Evolutionary conservation across 2,888 invertebrate species (phyloP).

Genomic region (Lacanobia wlatinum): DNA sequence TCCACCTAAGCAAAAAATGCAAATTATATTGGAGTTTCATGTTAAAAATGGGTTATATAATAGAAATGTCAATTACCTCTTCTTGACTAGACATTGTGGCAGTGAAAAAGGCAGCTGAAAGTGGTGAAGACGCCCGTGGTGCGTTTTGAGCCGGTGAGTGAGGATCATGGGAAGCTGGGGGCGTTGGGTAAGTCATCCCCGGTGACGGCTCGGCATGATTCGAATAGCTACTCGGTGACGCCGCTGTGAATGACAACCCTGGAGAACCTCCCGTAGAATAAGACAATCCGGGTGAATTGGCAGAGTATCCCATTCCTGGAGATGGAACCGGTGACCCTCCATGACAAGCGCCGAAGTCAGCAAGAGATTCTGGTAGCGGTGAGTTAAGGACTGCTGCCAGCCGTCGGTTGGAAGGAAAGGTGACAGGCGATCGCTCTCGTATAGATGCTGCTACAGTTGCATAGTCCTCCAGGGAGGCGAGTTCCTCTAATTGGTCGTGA

Average conservation of each 20-base stretch:
- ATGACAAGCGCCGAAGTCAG: conserved; percentile 96
- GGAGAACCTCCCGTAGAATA: conserved; percentile 93
- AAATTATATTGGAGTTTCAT: conserved; percentile 31
- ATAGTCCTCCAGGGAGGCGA: conserved; percentile 92
- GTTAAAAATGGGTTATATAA: conserved; percentile 1
- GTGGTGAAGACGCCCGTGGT: conserved; percentile 94
- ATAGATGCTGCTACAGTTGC: conserved; percentile 91
- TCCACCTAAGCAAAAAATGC: conserved; percentile 90
- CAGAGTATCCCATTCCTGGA: conserved; percentile 89
- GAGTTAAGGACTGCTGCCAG: conserved; percentile 95
- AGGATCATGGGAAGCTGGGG: conserved; percentile 96
- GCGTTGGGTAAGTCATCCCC: conserved; percentile 95
- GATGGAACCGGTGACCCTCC: conserved; percentile 88
- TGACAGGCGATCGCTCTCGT: conserved; percentile 90
- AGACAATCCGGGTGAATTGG: conserved; percentile 92
- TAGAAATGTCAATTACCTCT: conserved; percentile 84
- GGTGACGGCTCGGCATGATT: conserved; percentile 91
- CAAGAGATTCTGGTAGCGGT: conserved; percentile 94
- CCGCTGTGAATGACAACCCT: conserved; percentile 82
- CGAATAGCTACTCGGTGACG: conserved; percentile 85
- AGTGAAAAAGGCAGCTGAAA: conserved; percentile 96
- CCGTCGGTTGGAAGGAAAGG: conserved; percentile 93
- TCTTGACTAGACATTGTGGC: conserved; percentile 96
- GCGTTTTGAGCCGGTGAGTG: conserved; percentile 92
- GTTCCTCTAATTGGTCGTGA: conserved; percentile 92